These are phyloP conservation scores for rat (Rattus norvegicus) DNA, from an alignment of 2,113 vertebrate genomes.

Conservation along the genomic window DNA sequence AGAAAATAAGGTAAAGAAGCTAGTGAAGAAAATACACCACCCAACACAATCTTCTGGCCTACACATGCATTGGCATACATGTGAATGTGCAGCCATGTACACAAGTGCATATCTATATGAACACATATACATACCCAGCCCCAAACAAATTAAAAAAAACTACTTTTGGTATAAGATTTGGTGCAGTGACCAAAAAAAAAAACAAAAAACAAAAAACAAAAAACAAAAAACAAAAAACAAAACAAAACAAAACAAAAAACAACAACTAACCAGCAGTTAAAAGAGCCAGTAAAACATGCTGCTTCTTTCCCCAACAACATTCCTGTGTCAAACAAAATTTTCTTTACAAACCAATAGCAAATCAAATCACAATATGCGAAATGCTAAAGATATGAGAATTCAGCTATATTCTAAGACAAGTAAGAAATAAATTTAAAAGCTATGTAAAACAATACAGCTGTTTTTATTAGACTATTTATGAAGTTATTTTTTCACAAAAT, in stretches of 20 bases:
- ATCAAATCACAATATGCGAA: neutral
- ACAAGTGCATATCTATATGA: neutral
- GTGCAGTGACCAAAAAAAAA: neutral
- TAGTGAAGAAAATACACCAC: neutral
- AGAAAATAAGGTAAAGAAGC: neutral
- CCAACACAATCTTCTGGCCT: neutral
- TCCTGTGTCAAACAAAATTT: slow-evolving; percentile 25
- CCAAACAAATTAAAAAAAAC: neutral
- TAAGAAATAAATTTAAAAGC: neutral
- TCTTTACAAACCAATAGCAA: slow-evolving; percentile 16
- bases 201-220: no score
- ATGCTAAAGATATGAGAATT: slow-evolving; percentile 6
- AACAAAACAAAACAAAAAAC: no score
- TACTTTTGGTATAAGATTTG: neutral
- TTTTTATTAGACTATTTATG: slow-evolving; percentile 21
- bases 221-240: no score
- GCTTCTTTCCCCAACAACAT: neutral
- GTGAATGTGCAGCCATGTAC: neutral
- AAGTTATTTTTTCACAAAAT: slow-evolving; percentile 30
- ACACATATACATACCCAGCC: neutral
- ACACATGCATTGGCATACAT: neutral
- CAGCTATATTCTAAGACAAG: slow-evolving; percentile 41
- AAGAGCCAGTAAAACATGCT: neutral
- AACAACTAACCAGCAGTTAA: neutral
- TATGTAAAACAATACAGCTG: neutral